phyloP scores from a whole-genome alignment of 2,113 vertebrate species.

The Parus major region DNA sequence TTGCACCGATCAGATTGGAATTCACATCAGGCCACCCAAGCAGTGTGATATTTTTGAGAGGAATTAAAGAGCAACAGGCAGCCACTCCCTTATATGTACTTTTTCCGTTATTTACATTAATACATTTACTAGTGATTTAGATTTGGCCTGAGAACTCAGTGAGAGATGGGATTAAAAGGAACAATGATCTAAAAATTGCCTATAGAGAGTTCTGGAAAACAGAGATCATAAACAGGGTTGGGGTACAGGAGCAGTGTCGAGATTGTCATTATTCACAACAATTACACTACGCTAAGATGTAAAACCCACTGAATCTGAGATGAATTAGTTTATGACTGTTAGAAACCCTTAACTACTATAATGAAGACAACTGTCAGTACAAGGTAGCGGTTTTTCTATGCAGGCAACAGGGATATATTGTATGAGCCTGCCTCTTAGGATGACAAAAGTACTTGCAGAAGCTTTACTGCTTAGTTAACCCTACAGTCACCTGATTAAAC shows the following conservation, averaged over 20 bases:
- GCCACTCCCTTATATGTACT: neutral
- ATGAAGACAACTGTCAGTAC: neutral
- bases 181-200: neutral
- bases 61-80: neutral
- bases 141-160: neutral
- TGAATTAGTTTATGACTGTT: neutral
- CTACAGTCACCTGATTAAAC: neutral
- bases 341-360: neutral
- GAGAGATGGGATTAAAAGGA: neutral
- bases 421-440: neutral
- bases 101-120: neutral
- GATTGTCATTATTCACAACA: slow-evolving; percentile 17
- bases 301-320: neutral
- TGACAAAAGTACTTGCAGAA: neutral
- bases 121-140: neutral
- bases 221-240: neutral
- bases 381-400: neutral
- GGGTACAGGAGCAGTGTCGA: neutral
- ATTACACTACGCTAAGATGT: neutral
- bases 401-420: neutral
- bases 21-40: neutral
- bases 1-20: neutral
- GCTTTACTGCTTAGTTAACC: neutral
- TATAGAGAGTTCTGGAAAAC: neutral
- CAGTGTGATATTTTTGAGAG: neutral